Base-by-base conservation (phyloP, 1,140 invertebrate species). In the Macrosteles quadrilineatus region DNA sequence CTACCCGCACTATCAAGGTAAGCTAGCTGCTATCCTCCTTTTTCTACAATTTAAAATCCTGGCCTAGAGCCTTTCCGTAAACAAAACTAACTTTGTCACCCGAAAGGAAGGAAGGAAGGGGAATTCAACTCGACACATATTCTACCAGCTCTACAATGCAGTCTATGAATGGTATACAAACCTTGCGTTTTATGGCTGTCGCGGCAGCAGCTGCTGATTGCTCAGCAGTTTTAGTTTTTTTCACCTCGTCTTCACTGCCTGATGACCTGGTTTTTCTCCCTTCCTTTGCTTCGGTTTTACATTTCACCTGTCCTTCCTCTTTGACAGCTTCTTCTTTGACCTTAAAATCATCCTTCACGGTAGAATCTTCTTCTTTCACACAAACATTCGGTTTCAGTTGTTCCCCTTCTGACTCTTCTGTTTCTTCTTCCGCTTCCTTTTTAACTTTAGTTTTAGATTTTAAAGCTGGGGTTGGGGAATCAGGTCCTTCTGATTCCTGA, bases 401-500 rank as follows among this genome's bases (percentile, higher is more conserved):
- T 12, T 63, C 55, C 32, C 67, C 66, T 53, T 63, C 36, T 0
- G 31, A 66, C 45, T 53, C 63, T 30, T 66, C 66, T 12, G 27
- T 63, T 25, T 67, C 40, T 2, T 71, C 43, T 21, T 65, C 70
- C 0, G 50, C 76, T 65, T 81, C 71, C 75, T 80, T 79, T 73
- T 81, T 77, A 53, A 78, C 77, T 31, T 77, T 78, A 0, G 57
- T 47, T 21, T 66, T 67, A 14, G 59, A 29, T n/a, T 14, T 45
- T n/a, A 27, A 17, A 25, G 53, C 36, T 21, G 50, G 55, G 14
- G 25, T 1, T 50, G 27, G 30, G 17, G 64, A 31, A 17, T 62
- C 21, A 19, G 66, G 57, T 64, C 59, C 66, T 63, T 55, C 36
- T 25, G 55, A 62, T 9, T 63, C 68, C 30, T 45, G 40, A 29